Evolutionary conservation across 2,888 invertebrate species (phyloP), one percentile per base, ranked within the genome.

Genomic region (Ceraclea dissimilis): DNA sequence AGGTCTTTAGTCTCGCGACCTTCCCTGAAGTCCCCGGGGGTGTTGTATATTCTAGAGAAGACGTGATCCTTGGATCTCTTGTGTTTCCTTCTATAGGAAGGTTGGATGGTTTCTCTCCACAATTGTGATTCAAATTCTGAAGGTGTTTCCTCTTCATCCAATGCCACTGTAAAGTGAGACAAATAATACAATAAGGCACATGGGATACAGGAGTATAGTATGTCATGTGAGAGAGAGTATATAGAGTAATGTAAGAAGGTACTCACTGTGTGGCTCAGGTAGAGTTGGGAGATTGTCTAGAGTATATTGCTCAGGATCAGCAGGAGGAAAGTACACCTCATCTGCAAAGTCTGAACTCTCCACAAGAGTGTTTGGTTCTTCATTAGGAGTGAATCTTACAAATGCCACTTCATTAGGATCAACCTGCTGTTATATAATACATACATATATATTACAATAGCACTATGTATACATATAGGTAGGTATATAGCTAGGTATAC

Each of bases 311-410:
- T 78, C 77, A 43, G 75, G 76, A 52, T 80, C 76, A 48, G 74
- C 70, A 58, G 88, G 85, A 20, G 90, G 90, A 68, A 81, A 87
- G 68, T 87, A 90, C 16, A 88, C 79, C 72, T 90, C 89, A 66
- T 90, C 89, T n/a, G 90, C 88, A 67, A 83, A 90, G 63, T 85
- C 82, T 2, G 83, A 80, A 66, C 86, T 81, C 5, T 76, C 55
- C 77, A 71, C 59, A 81, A 83, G 16, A 73, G 55, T 49, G 55
- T 65, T 65, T 53, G 81, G 79, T 4, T 2, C 39, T 39, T 2
- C 39, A 16, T 39, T 39, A 13, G 92, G 92, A 6, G 84, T 85
- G 66, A 88, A 92, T 62, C 86, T 86, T 22, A 92, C 86, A 64
- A 86, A 85, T 26, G 92, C 91, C 66, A 88, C 76, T 66, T 87